A percentile compares a stretch with the other conserved stretches of the same genome.
phyloP scores from a whole-genome alignment of 2,113 vertebrate genomes.

The Istiophorus platypterus region DNA sequence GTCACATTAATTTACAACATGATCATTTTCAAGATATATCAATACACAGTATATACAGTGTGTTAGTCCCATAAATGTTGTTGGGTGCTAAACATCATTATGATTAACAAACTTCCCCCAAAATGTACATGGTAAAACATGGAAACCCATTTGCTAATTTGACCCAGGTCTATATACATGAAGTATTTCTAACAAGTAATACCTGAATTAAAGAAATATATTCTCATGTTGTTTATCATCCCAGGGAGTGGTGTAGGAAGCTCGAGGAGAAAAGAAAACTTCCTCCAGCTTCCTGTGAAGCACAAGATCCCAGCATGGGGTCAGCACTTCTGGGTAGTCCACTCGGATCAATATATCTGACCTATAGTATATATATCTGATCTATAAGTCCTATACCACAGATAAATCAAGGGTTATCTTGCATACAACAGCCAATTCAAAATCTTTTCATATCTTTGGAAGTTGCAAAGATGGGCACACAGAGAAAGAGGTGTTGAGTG shows the following conservation, averaged over 20 bases:
- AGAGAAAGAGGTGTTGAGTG: neutral
- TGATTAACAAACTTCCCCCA: neutral
- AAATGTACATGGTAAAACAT: neutral
- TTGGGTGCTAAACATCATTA: neutral
- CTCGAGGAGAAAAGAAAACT: constrained; percentile 74
- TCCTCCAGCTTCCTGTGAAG: constrained; percentile 33
- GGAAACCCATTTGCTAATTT: neutral
- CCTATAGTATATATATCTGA: no score
- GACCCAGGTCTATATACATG: no score
- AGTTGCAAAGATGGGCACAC: neutral
- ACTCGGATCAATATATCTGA: no score
- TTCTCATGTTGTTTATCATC: neutral
- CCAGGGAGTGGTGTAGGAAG: constrained; percentile 66
- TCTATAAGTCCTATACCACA: no score
- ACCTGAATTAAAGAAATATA: neutral
- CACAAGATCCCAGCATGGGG: constrained; percentile 67
- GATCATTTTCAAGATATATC: no score
- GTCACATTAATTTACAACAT: no score
- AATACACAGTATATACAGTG: no score
- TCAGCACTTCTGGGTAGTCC: no score
- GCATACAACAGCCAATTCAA: neutral
- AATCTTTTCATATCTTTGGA: neutral
- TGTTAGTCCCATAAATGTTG: neutral
- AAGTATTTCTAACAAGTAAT: neutral
- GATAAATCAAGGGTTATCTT: neutral